Evolutionary conservation across 2,888 invertebrate species (phyloP), one percentile per base, ranked within the genome.

Genomic region (Drosophila acutilabella): DNA sequence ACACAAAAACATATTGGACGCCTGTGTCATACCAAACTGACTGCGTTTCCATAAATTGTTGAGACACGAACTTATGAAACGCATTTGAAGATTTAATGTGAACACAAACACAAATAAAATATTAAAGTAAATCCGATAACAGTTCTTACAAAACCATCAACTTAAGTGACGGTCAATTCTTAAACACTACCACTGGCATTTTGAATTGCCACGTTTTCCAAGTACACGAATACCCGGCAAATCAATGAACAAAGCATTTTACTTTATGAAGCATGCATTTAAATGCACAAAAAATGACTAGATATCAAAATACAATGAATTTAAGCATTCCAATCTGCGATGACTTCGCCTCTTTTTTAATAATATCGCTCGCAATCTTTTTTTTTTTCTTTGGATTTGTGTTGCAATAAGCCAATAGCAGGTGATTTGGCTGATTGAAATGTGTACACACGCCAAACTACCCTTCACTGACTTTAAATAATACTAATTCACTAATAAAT

Each of bases 231-330:
- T 66, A 60, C 53, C 70, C 67, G 58, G 62, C 66, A 69, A 80
- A 36, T 53, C 52, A 65, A 64, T 61, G 61, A 78, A 82, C 88
- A 84, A 88, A 88, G 85, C 69, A 70, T 71, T 75, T 66, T 71
- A 81, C 8, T 8, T 30, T 26, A 72, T 64, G 57, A 18, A 4
- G 50, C 57, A 64, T 16, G 69, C 60, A 62, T 48, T 38, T 40
- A 40, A 30, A 18, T 30, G 50, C 13, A 6, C 1, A 11, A 30
- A 7, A 47, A 45, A 67, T 45, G 33, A 30, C 14, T 48, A 59
- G 53, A 64, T 62, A 50, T 68, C 80, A 62, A 83, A 86, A 71
- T 70, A 75, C 77, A 73, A 68, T 78, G 84, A 23, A 23, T 23
- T 23, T 23, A 23, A 62, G 58, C 60, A 78, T 71, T 74, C 48